These are phyloP conservation scores for Porites rus DNA, from an alignment of 92 coral and sea anemone species.

Conservation along the genomic window DNA sequence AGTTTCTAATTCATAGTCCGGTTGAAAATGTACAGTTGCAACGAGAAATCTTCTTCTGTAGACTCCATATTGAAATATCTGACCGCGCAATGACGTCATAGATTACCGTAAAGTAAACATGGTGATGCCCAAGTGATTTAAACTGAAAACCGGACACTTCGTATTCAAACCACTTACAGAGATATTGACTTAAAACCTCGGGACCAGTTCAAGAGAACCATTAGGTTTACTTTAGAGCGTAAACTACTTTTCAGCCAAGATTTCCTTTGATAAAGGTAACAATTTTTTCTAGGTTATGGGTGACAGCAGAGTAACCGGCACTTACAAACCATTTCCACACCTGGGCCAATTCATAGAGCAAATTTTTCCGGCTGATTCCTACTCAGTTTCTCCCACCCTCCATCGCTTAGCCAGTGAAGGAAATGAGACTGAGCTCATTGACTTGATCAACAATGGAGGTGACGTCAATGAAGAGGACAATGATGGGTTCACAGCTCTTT, in stretches of 20 bases:
- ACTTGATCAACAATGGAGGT: slow-evolving; percentile 21
- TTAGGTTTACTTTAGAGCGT: neutral
- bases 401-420: slow-evolving; percentile 50
- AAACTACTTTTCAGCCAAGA: neutral
- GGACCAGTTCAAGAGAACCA: slow-evolving; percentile 1
- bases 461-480: slow-evolving; percentile 50
- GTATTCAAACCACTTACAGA: slow-evolving; percentile 9
- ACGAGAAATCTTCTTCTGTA: slow-evolving; percentile 3
- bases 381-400: slow-evolving; percentile 24
- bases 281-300: slow-evolving; percentile 23
- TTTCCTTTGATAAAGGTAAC: slow-evolving; percentile 8
- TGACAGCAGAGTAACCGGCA: slow-evolving; percentile 25
- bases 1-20: neutral
- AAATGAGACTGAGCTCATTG: slow-evolving; percentile 23
- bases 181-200: neutral
- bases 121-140: slow-evolving; percentile 3
- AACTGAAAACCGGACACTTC: slow-evolving; percentile 1
- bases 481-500: slow-evolving; percentile 36
- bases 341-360: slow-evolving; percentile 41
- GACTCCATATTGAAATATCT: slow-evolving; percentile 5
- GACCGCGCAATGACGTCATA: slow-evolving; percentile 11
- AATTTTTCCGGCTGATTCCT: slow-evolving; percentile 8
- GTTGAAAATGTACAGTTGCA: neutral
- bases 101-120: slow-evolving; percentile 6
- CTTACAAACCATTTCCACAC: slow-evolving; percentile 28